phyloP scores from a whole-genome alignment of 2,797 vertebrate species.

The Natrix natrix region DNA sequence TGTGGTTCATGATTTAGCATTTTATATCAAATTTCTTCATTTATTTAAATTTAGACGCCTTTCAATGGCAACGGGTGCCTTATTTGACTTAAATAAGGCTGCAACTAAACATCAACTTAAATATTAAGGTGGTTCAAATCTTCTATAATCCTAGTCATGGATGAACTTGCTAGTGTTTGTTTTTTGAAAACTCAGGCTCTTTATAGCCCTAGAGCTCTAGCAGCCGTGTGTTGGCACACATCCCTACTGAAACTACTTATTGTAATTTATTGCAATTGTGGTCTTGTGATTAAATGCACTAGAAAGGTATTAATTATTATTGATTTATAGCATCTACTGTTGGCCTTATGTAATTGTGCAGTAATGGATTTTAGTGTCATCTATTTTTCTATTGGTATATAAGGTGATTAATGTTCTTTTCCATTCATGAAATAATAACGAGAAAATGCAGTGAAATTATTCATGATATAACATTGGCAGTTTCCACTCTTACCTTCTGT shows the following conservation, averaged over 20 bases:
- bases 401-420: slow-evolving; percentile 22
- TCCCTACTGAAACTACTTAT: slow-evolving; percentile 1
- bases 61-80: not conserved
- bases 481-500: slow-evolving; percentile 83
- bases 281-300: slow-evolving; percentile 26
- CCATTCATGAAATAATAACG: not conserved
- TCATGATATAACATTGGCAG: not conserved
- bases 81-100: not conserved
- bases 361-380: slow-evolving; percentile 29
- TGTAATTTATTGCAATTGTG: not conserved
- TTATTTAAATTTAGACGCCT: not conserved
- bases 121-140: not conserved
- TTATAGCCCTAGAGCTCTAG: not conserved
- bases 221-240: not conserved
- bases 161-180: not conserved
- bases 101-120: not conserved
- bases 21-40: not conserved
- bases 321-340: slow-evolving; percentile 29
- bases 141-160: not conserved
- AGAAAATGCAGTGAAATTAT: not conserved
- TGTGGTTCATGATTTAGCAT: not conserved
- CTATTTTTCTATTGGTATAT: not conserved
- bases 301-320: slow-evolving; percentile 25
- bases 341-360: slow-evolving; percentile 1
- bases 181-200: not conserved